Evolutionary conservation across 2,888 invertebrate species (phyloP).

Genomic region (Lepidonotus clava): DNA sequence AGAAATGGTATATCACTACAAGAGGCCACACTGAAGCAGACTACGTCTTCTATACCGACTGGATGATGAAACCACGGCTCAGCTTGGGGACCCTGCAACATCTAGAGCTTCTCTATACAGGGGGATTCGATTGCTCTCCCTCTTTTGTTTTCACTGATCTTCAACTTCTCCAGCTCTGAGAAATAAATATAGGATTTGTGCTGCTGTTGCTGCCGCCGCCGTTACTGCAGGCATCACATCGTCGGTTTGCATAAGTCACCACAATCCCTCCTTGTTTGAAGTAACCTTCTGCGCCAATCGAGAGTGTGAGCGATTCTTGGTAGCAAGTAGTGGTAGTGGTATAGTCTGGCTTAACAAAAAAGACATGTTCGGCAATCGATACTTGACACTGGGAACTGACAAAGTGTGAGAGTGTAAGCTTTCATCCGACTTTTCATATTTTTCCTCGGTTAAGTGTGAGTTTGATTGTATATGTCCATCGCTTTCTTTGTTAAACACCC

Average conservation of each 20-base stretch:
- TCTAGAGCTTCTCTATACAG: not conserved
- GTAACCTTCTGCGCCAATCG: not conserved
- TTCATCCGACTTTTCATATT: not conserved
- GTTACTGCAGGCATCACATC: not conserved
- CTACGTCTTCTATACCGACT: slow-evolving; percentile 43
- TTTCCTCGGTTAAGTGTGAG: not conserved
- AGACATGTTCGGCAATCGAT: not conserved
- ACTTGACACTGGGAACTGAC: not conserved
- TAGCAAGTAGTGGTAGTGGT: not conserved
- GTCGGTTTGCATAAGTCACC: slow-evolving; percentile 31
- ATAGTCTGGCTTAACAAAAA: not conserved
- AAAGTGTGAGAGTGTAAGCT: not conserved
- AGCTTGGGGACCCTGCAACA: not conserved
- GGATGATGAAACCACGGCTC: not conserved
- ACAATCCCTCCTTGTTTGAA: slow-evolving; percentile 7
- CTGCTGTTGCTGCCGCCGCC: not conserved
- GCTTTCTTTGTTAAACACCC: not conserved
- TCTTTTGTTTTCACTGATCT: not conserved
- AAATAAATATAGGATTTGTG: not conserved
- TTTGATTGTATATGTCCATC: slow-evolving; percentile 16
- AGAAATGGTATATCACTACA: slow-evolving; percentile 53
- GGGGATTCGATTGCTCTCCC: not conserved
- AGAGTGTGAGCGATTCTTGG: not conserved
- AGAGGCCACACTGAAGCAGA: slow-evolving; percentile 47
- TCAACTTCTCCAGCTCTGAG: not conserved